Conservation (phyloP, 1,140 invertebrate genomes). For the Periplaneta americana region DNA sequence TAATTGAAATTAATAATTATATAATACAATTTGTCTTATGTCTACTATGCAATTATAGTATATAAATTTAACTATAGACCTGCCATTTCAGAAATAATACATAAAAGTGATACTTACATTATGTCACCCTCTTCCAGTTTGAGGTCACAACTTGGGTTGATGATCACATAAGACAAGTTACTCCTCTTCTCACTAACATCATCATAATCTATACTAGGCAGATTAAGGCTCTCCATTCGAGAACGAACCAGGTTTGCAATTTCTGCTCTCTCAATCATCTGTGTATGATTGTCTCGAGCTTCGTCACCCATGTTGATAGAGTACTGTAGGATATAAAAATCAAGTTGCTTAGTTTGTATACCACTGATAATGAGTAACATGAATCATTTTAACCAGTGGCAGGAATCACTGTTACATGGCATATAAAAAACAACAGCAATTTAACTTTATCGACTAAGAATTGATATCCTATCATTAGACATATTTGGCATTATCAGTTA, state of each 20-base stretch:
- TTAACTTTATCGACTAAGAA: no score
- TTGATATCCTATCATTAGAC: no score
- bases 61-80: no score
- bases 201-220: slow-evolving; percentile 86
- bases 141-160: slow-evolving; percentile 96
- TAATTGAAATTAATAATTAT: no score
- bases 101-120: slow-evolving; percentile 59
- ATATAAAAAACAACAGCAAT: no score
- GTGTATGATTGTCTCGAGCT: slow-evolving; percentile 76
- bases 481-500: no score
- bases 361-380: no score
- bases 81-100: no score
- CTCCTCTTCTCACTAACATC: slow-evolving; percentile 88
- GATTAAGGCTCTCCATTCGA: slow-evolving; percentile 87
- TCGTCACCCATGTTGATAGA: slow-evolving; percentile 76
- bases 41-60: no score
- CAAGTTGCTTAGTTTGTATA: not conserved
- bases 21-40: no score
- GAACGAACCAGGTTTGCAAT: slow-evolving; percentile 91
- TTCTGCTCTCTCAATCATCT: slow-evolving; percentile 90
- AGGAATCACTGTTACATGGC: no score
- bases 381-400: not conserved
- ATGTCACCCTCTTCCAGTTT: slow-evolving; percentile 95
- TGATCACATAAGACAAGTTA: slow-evolving; percentile 94
- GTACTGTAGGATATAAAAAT: slow-evolving; percentile 49